These are phyloP conservation scores for Ophthalmolycus amberensis DNA, from an alignment of 2,113 vertebrate species.

Conservation along the genomic window DNA sequence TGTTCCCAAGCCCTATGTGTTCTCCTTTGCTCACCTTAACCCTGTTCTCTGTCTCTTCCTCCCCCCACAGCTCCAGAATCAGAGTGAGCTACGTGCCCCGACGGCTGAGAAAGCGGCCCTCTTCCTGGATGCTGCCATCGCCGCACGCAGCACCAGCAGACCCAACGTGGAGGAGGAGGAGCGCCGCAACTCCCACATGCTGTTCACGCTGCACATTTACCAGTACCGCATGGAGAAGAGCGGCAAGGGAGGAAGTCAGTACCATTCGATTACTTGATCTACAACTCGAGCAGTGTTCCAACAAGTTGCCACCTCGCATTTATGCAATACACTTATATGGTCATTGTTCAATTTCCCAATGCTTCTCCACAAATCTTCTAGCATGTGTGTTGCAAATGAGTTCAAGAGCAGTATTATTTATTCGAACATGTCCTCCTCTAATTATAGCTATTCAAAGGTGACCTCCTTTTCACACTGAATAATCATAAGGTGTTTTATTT, in stretches of 20 bases:
- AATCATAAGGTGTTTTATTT: slow-evolving; percentile 36
- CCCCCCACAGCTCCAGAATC: slow-evolving; percentile 89
- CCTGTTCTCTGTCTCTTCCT: slow-evolving; percentile 11
- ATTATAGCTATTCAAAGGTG: slow-evolving; percentile 49
- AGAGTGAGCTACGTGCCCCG: slow-evolving; percentile 93
- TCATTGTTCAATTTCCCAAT: neutral
- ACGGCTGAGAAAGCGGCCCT: slow-evolving; percentile 94
- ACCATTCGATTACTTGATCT: slow-evolving; percentile 9
- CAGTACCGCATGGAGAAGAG: slow-evolving; percentile 96
- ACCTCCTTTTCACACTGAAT: slow-evolving; percentile 47
- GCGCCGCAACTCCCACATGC: slow-evolving; percentile 91
- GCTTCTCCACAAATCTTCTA: neutral
- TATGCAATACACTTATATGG: neutral
- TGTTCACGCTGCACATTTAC: slow-evolving; percentile 96
- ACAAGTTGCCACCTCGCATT: neutral
- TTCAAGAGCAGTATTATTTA: slow-evolving; percentile 45
- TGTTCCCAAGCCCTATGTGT: slow-evolving; percentile 48
- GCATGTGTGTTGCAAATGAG: neutral
- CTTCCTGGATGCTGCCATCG: slow-evolving; percentile 93
- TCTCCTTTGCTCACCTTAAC: slow-evolving; percentile 41
- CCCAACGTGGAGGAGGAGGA: slow-evolving; percentile 86
- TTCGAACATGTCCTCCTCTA: slow-evolving; percentile 40
- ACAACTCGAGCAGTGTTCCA: neutral
- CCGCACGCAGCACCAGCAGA: slow-evolving; percentile 88
- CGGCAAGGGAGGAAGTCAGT: slow-evolving; percentile 92